Evolutionary conservation across 2,888 invertebrate genomes (phyloP).

Genomic region (Pheosia gnoma): DNA sequence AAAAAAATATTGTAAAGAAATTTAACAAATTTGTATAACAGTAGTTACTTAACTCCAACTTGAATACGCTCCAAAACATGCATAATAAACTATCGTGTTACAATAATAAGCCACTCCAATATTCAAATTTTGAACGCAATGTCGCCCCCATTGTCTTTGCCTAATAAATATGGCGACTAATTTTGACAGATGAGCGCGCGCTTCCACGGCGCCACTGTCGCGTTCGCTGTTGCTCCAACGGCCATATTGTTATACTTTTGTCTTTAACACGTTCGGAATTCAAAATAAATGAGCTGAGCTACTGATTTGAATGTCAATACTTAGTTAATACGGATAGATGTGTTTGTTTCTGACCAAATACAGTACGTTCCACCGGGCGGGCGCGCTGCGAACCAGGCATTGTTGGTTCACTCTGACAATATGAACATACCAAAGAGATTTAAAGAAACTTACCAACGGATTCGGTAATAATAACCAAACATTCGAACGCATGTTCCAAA

Average conservation of each 20-base stretch:
- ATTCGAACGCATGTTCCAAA: too few relatives aligned
- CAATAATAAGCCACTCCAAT: conserved; percentile 19
- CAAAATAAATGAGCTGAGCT: conserved; percentile 77
- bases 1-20: not conserved
- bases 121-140: conserved; percentile 34
- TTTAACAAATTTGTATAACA: not conserved
- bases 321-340: conserved; percentile 73
- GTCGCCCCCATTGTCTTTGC: conserved; percentile 45
- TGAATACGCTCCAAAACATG: conserved; percentile 20
- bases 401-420: conserved; percentile 24
- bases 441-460: too few relatives aligned
- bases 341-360: conserved; percentile 76
- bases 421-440: conserved; percentile 1
- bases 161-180: conserved; percentile 67
- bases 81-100: conserved; percentile 21
- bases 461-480: too few relatives aligned
- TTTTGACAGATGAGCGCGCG: conserved; percentile 75
- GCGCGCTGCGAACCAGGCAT: conserved; percentile 31
- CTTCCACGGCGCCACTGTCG: conserved; percentile 78
- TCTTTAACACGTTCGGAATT: conserved; percentile 70
- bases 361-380: conserved; percentile 33
- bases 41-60: conserved; percentile 5
- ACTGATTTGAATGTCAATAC: conserved; percentile 82
- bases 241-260: conserved; percentile 71
- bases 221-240: conserved; percentile 80